A percentile compares a stretch with the other conserved stretches of the same genome.
phyloP scores from a whole-genome alignment of 2,888 invertebrate genomes.

The Drosophila mulleri region DNA sequence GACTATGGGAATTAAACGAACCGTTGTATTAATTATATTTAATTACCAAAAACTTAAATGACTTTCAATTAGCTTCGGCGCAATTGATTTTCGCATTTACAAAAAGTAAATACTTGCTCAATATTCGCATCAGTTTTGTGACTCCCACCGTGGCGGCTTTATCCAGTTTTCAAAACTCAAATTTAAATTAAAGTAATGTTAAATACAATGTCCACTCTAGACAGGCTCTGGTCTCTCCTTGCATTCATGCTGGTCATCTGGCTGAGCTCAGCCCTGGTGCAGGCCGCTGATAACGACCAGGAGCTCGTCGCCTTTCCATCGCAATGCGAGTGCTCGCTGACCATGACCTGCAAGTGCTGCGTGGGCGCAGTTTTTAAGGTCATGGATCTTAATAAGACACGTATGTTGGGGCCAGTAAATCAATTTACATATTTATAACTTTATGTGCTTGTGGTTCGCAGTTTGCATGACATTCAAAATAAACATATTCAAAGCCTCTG shows the following conservation, averaged over 20 bases:
- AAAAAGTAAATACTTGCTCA: slow-evolving; percentile 18
- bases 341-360: slow-evolving; percentile 61
- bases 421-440: background rate
- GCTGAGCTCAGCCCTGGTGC: background rate
- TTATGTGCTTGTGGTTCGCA: background rate
- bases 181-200: slow-evolving; percentile 13
- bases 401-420: slow-evolving; percentile 36
- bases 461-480: slow-evolving; percentile 59
- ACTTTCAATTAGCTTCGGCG: slow-evolving; percentile 17
- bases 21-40: slow-evolving; percentile 40
- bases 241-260: slow-evolving; percentile 10
- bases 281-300: background rate
- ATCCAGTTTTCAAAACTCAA: background rate
- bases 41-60: slow-evolving; percentile 22
- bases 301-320: slow-evolving; percentile 43
- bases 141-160: background rate
- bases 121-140: slow-evolving; percentile 22
- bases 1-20: slow-evolving; percentile 39
- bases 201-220: background rate
- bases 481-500: slow-evolving; percentile 31
- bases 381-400: slow-evolving; percentile 39
- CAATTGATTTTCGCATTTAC: background rate
- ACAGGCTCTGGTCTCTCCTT: slow-evolving; percentile 9
- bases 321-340: slow-evolving; percentile 49
- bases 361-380: slow-evolving; percentile 41